Evolutionary conservation across 2,888 invertebrate genomes (phyloP).

Genomic region (Pediacus dermestoides): DNA sequence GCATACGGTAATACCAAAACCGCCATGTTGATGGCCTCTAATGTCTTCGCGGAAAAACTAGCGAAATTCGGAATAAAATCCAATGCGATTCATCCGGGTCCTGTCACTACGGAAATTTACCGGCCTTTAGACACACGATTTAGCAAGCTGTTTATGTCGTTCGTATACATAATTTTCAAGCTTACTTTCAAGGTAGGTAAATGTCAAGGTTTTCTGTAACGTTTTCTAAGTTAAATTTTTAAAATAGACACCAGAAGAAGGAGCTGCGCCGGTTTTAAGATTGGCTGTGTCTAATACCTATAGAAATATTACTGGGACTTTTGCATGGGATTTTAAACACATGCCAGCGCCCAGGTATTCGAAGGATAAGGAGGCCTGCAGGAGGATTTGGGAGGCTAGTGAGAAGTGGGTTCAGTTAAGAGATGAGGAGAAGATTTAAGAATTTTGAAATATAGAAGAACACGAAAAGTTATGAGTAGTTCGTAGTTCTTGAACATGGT

Average conservation of each 20-base stretch:
- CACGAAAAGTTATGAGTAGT: too few species aligned
- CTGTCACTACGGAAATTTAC: background rate
- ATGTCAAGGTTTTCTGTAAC: background rate
- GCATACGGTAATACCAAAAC: too few species aligned
- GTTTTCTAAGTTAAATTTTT: background rate
- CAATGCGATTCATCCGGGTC: background rate
- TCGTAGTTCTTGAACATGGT: too few species aligned
- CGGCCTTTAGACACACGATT: background rate
- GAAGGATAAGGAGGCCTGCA: constrained; percentile 2
- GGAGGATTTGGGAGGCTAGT: constrained; percentile 2
- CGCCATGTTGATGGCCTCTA: too few species aligned
- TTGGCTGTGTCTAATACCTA: constrained; percentile 3
- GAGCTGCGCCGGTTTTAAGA: background rate
- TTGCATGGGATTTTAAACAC: background rate
- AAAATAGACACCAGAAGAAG: constrained; percentile 4
- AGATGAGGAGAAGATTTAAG: constrained; percentile 3
- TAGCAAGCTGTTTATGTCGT: background rate
- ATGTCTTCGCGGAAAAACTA: too few species aligned
- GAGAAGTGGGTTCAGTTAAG: background rate
- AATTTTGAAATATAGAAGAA: too few species aligned
- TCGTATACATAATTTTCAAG: background rate
- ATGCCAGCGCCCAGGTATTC: too few species aligned
- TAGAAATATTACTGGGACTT: constrained; percentile 1
- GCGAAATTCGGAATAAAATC: too few species aligned
- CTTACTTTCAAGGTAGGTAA: background rate